phyloP scores from a whole-genome alignment of 2,888 invertebrate species.

The Loripinus fragilis region DNA sequence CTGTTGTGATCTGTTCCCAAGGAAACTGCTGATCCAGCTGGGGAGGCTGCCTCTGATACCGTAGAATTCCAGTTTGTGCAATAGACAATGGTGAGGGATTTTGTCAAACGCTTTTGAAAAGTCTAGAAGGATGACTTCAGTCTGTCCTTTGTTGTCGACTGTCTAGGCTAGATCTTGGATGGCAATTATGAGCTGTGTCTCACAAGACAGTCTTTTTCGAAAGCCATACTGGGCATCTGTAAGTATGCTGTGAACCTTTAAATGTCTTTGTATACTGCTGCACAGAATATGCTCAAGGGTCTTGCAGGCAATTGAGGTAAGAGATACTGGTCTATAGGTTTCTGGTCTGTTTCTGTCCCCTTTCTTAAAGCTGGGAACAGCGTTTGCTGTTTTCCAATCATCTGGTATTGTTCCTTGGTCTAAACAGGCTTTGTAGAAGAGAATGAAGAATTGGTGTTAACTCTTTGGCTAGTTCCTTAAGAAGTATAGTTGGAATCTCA shows the following conservation, averaged over 20 bases:
- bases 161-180: constrained; percentile 6
- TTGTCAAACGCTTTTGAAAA: constrained; percentile 40
- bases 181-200: constrained; percentile 2
- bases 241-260: constrained; percentile 11
- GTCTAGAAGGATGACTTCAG: constrained; percentile 16
- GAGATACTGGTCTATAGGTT: too few relatives aligned
- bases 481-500: too few relatives aligned
- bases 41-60: constrained; percentile 12
- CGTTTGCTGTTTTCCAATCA: too few relatives aligned
- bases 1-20: constrained; percentile 22
- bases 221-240: constrained; percentile 25
- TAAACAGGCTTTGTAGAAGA: too few relatives aligned
- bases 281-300: constrained; percentile 22
- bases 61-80: constrained; percentile 12
- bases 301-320: too few relatives aligned
- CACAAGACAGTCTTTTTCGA: background rate
- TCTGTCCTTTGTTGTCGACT: constrained; percentile 6
- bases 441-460: too few relatives aligned
- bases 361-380: too few relatives aligned
- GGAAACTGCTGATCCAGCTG: constrained; percentile 24
- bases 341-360: too few relatives aligned
- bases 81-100: constrained; percentile 14
- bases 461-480: too few relatives aligned
- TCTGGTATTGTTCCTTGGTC: too few relatives aligned
- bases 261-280: background rate